A percentile compares a stretch with the other conserved stretches of the same genome.
phyloP scores from a whole-genome alignment of 2,888 invertebrate genomes.

The Tetheella fluctuosa region DNA sequence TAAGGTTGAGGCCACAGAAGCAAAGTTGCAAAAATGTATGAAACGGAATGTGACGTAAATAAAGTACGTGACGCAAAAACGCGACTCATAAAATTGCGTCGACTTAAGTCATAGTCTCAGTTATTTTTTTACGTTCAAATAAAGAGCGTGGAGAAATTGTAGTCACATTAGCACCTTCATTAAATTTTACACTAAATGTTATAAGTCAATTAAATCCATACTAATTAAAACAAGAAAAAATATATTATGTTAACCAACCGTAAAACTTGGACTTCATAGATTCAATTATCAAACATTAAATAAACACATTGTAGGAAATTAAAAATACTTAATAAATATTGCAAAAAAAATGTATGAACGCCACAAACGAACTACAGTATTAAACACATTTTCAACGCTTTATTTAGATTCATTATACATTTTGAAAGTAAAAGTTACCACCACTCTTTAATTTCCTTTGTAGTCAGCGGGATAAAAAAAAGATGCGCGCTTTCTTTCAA shows the following conservation, averaged over 20 bases:
- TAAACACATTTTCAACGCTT: slow-evolving; percentile 7
- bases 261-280: no score
- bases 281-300: not conserved
- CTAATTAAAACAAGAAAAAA: not conserved
- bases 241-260: not conserved
- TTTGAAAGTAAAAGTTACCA: slow-evolving; percentile 36
- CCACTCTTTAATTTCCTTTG: slow-evolving; percentile 18
- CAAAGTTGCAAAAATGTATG: no score
- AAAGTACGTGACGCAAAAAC: no score
- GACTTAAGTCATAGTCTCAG: no score
- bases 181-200: not conserved
- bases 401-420: slow-evolving; percentile 15
- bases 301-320: not conserved
- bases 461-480: slow-evolving; percentile 9
- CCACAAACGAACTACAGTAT: slow-evolving; percentile 18
- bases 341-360: slow-evolving; percentile 16
- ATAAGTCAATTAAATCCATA: not conserved
- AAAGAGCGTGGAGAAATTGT: no score
- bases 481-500: slow-evolving; percentile 4
- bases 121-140: no score
- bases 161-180: not conserved
- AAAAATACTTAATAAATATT: not conserved
- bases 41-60: no score
- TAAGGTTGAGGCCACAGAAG: no score
- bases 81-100: no score